Evolutionary conservation across 2,113 vertebrate species (phyloP), one percentile per base, ranked within the genome.

Genomic region (Megaceryle torquata): DNA sequence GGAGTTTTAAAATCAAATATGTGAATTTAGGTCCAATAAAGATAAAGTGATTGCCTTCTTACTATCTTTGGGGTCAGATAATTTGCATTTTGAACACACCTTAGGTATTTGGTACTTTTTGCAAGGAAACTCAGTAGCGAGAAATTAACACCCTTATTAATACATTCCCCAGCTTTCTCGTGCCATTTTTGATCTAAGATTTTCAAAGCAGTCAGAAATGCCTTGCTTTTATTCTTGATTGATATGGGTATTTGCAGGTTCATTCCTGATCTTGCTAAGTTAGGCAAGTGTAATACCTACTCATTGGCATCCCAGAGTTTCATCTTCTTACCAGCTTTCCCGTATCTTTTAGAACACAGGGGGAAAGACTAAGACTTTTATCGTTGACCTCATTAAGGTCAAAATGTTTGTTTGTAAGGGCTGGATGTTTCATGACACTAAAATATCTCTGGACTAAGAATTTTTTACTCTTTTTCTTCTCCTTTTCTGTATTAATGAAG

Each of bases 311-410:
- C 22, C 5, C 8, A 63, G 8, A 89, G 4, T 4, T 85, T 65
- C 8, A 11, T 64, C 14, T 43, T 67, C 35, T 16, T 35, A 18
- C 12, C 22, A 31, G 3, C 12, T 76, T 60, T 29, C 33, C n/a
- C 21, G 14, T 35, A n/a, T 18, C 21, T 70, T 74, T 75, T 22
- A 59, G 24, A 41, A 15, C 2, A 0, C 4, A 19, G 11, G 0
- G 1, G 9, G 5, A 63, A 81, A 78, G 24, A 24, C 9, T 39
- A 61, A 8, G 20, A 68, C 54, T 75, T 46, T 51, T 68, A 17
- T 59, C 13, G 56, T 13, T 57, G 46, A 67, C 11, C 16, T 43
- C 7, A 13, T 46, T 59, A 53, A 15, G 28, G 3, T 5, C 31
- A 63, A 83, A 92, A 83, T 37, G 3, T 37, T 37, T 37, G 37